Evolutionary conservation across 2,797 vertebrate genomes (phyloP).

Genomic region (Eurystomus glaucurus): DNA sequence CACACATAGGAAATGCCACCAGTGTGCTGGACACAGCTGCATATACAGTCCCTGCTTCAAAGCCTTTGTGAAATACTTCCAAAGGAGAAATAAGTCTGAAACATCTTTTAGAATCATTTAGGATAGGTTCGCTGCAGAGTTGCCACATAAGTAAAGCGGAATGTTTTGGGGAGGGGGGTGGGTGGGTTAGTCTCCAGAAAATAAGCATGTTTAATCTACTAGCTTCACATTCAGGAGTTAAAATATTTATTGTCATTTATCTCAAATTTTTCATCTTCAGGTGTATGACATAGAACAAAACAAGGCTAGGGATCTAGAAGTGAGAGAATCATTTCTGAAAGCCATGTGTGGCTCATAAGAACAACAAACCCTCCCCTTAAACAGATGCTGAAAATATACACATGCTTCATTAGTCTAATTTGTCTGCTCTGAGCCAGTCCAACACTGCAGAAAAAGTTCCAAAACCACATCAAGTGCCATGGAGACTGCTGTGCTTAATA

Average conservation of each 20-base stretch:
- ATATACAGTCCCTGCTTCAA: background rate
- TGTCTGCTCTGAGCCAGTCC: slow-evolving; percentile 32
- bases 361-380: slow-evolving; percentile 10
- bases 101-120: background rate
- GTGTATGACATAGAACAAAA: background rate
- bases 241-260: background rate
- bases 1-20: background rate
- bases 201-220: background rate
- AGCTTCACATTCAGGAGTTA: background rate
- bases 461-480: slow-evolving; percentile 78
- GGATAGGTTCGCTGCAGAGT: background rate
- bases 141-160: background rate
- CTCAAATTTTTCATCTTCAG: background rate
- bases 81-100: background rate
- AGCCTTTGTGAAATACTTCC: background rate
- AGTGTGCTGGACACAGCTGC: background rate
- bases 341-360: slow-evolving; percentile 12
- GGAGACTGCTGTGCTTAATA: slow-evolving; percentile 43
- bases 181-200: background rate
- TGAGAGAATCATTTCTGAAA: background rate
- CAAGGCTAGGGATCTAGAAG: background rate
- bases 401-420: slow-evolving; percentile 29
- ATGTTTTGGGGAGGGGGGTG: too few relatives aligned
- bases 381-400: slow-evolving; percentile 47
- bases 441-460: slow-evolving; percentile 58